Evolutionary conservation across 2,113 vertebrate species (phyloP).

Genomic region (Turdus rufiventris): DNA sequence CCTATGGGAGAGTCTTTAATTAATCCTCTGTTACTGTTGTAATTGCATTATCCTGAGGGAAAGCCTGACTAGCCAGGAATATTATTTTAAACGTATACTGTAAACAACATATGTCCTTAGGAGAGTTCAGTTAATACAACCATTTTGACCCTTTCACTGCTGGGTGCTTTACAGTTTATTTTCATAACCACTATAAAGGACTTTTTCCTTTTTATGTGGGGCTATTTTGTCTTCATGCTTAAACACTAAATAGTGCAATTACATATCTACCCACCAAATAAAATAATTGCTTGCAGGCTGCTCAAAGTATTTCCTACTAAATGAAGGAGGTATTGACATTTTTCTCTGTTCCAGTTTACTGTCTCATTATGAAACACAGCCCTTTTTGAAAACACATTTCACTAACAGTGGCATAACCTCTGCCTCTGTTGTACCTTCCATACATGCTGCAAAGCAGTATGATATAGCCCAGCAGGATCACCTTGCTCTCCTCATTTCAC

Average conservation of each 20-base stretch:
- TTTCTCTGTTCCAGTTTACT: constrained; percentile 6
- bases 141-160: constrained; percentile 72
- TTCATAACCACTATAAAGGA: constrained; percentile 3
- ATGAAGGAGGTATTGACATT: neutral
- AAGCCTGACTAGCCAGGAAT: constrained; percentile 79
- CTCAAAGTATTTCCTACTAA: constrained; percentile 4
- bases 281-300: constrained; percentile 37
- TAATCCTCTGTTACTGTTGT: constrained; percentile 96
- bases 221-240: constrained; percentile 4
- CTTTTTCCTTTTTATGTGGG: neutral
- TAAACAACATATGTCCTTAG: constrained; percentile 86
- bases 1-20: constrained; percentile 87
- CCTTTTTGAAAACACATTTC: constrained; percentile 8
- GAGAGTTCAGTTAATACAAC: constrained; percentile 57
- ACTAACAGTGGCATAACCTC: neutral
- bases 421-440: neutral
- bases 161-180: constrained; percentile 31
- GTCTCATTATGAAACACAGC: constrained; percentile 2
- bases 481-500: neutral
- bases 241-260: neutral
- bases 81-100: constrained; percentile 89
- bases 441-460: neutral
- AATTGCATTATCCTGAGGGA: constrained; percentile 85
- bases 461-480: neutral
- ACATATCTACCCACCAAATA: constrained; percentile 1